phyloP scores from a whole-genome alignment of 2,113 vertebrate species.

The Conger conger region DNA sequence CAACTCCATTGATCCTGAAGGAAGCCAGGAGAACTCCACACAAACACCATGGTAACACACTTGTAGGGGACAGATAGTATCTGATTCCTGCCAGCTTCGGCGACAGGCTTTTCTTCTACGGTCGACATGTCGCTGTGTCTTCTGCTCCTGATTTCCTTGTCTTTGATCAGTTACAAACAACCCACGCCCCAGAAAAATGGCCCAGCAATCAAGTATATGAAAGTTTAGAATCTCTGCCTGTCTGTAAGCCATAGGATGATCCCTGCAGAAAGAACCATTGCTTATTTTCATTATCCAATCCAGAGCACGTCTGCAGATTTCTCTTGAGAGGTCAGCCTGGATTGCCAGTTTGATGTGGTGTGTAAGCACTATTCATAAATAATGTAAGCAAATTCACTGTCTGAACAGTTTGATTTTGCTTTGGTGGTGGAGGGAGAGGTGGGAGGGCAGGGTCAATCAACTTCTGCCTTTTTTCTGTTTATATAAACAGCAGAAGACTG shows the following conservation, averaged over 20 bases:
- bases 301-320: not conserved
- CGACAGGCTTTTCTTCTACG: not conserved
- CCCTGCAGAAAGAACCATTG: not conserved
- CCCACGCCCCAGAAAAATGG: not conserved
- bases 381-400: not conserved
- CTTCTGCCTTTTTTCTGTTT: not conserved
- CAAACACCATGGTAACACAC: not conserved
- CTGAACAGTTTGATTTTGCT: not conserved
- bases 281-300: not conserved
- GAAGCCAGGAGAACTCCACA: not conserved
- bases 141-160: not conserved
- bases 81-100: not conserved
- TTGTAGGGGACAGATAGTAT: not conserved
- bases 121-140: not conserved
- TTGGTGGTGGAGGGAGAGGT: not conserved
- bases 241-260: not conserved
- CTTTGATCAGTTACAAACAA: not conserved
- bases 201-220: not conserved
- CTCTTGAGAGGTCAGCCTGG: not conserved
- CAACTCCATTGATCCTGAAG: too few species aligned
- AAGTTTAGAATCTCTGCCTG: not conserved
- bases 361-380: not conserved
- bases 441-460: not conserved
- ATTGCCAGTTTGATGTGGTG: not conserved
- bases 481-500: not conserved